Base-by-base conservation (phyloP, 2,888 invertebrate genomes). In the Caradrina kadenii region DNA sequence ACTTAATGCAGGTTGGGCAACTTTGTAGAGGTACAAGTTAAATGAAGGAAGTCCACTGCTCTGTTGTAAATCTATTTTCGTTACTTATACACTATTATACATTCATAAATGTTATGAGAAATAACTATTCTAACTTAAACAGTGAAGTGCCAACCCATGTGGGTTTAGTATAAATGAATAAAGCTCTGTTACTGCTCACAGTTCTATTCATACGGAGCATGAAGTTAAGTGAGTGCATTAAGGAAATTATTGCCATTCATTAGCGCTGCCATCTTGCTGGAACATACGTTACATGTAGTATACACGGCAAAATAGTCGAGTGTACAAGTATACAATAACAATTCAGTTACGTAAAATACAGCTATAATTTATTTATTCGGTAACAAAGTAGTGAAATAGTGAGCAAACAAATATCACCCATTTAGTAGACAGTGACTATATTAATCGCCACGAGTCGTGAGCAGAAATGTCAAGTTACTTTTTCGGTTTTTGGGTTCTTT, bases 171-270 rank as follows among this genome's bases (percentile, higher is more conserved):
- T 65, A 56, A 64, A 71, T 71, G 61, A 66, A 65, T 67, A 60
- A 31, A 75, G 77, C 72, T 60, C 45, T 63, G 63, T 69, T 64
- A 73, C 63, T 63, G 64, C 69, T 65, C 55, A 67, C 72, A 65
- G 63, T 68, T 60, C 63, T 63, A 81, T 83, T 82, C 69, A 81
- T 76, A 53, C 39, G 42, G 60, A 69, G 78, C 49, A 75, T 78
- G 81, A 61, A 82, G 69, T 63, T 78, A 73, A 83, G 75, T 80
- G 72, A 61, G 69, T 67, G 49, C 68, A 82, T 81, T 82, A 81
- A 63, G 62, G 52, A 66, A 83, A 82, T 78, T 62, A 69, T 69
- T 63, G 76, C 71, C 77, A 63, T 76, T 65, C 71, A 63, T 79
- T 68, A 80, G 63, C 50, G 56, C 48, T 56, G 45, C 54, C 52